Conservation (phyloP, 2,797 vertebrate genomes). For the Melanotaenia maccullochi region DNA sequence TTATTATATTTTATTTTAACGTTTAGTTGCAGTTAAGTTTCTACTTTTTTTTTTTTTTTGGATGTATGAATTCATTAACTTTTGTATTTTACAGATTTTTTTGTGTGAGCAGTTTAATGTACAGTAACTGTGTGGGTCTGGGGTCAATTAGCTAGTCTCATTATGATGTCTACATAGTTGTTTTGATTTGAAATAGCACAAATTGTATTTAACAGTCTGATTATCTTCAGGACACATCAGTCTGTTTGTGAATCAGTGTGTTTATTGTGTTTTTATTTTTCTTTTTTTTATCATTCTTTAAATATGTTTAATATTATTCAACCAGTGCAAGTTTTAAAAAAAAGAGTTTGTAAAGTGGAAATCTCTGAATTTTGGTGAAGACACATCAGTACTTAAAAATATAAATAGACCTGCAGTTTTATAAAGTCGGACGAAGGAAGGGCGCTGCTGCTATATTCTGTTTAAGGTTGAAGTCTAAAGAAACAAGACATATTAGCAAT, state of each 20-base stretch:
- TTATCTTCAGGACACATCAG: slow-evolving; percentile 56
- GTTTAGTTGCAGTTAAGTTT: slow-evolving; percentile 43
- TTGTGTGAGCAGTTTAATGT: slow-evolving; percentile 52
- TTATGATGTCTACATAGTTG: slow-evolving; percentile 35
- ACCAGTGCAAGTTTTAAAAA: slow-evolving; percentile 38
- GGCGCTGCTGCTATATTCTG: slow-evolving; percentile 31
- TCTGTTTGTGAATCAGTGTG: slow-evolving; percentile 46
- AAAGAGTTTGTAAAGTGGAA: slow-evolving; percentile 35
- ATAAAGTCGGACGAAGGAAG: slow-evolving; percentile 10
- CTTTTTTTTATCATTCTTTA: slow-evolving; percentile 28
- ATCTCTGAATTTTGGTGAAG: slow-evolving; percentile 65
- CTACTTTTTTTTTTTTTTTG: slow-evolving; percentile 33
- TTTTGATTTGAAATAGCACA: slow-evolving; percentile 48
- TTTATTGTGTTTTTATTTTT: slow-evolving; percentile 17
- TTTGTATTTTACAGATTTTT: slow-evolving; percentile 43
- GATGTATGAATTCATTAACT: slow-evolving; percentile 55
- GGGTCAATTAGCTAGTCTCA: slow-evolving; percentile 36
- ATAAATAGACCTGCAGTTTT: slow-evolving; percentile 13
- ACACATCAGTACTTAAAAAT: slow-evolving; percentile 42
- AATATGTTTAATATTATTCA: slow-evolving; percentile 36
- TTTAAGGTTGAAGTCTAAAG: background rate
- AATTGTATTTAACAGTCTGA: slow-evolving; percentile 60
- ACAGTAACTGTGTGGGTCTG: slow-evolving; percentile 40
- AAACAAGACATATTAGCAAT: background rate
- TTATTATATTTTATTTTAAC: slow-evolving; percentile 50